A percentile compares a stretch with the other conserved stretches of the same genome.
phyloP scores from a whole-genome alignment of 2,888 invertebrate species.

The Osmoderma eremita region DNA sequence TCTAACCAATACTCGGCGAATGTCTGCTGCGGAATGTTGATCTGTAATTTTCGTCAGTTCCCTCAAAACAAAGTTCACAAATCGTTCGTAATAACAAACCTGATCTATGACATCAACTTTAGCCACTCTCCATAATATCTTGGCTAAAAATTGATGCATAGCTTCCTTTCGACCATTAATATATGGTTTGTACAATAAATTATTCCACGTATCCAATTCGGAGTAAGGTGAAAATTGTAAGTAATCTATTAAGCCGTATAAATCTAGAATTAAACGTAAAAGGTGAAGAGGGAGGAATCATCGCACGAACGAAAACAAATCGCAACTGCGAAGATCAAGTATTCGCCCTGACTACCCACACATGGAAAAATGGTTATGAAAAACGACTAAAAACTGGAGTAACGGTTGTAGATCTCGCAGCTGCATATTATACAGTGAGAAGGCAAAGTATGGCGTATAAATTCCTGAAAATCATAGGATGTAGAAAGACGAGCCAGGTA shows the following conservation, averaged over 20 bases:
- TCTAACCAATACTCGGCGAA: constrained; percentile 69
- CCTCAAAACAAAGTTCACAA: background rate
- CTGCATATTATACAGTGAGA: too few species aligned
- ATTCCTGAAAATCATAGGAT: too few species aligned
- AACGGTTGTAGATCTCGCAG: too few species aligned
- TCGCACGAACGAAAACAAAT: too few species aligned
- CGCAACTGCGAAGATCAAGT: too few species aligned
- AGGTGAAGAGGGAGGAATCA: background rate
- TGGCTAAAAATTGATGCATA: constrained; percentile 66
- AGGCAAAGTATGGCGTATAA: too few species aligned
- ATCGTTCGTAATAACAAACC: constrained; percentile 53
- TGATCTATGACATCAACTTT: constrained; percentile 75
- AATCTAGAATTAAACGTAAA: constrained; percentile 58
- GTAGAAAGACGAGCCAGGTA: too few species aligned
- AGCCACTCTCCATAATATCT: constrained; percentile 75
- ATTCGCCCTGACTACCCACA: too few species aligned
- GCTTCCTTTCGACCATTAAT: constrained; percentile 62
- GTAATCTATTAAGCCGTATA: constrained; percentile 69
- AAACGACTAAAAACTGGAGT: too few species aligned
- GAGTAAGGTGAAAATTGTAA: constrained; percentile 69
- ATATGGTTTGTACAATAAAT: constrained; percentile 66
- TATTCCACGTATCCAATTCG: constrained; percentile 66
- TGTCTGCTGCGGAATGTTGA: constrained; percentile 73
- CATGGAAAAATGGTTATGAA: too few species aligned
- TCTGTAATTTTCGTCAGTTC: constrained; percentile 54